Evolutionary conservation across 2,888 invertebrate species (phyloP).

Genomic region (Allacma fusca): DNA sequence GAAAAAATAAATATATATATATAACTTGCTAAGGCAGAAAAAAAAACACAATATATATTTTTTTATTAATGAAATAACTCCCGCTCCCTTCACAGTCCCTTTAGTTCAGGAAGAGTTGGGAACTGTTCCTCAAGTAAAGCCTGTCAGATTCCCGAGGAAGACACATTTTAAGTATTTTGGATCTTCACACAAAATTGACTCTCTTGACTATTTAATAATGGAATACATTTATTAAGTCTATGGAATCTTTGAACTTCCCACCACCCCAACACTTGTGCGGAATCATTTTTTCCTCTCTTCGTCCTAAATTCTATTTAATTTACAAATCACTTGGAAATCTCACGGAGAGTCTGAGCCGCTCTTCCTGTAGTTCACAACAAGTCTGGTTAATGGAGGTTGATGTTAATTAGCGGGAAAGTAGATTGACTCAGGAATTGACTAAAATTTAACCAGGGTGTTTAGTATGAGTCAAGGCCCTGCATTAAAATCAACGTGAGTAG

Average conservation of each 20-base stretch:
- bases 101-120: background rate
- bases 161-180: too few species aligned
- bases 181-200: too few species aligned
- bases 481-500: constrained; percentile 45
- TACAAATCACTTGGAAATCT: background rate
- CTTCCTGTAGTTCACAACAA: background rate
- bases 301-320: constrained; percentile 32
- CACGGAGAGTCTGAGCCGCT: background rate
- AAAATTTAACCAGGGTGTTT: constrained; percentile 22
- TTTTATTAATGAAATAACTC: background rate
- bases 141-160: too few species aligned
- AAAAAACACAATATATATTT: background rate
- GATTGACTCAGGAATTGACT: constrained; percentile 29
- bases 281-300: constrained; percentile 19
- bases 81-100: background rate
- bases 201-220: too few species aligned
- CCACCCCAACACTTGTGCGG: constrained; percentile 37
- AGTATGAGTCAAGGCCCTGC: constrained; percentile 46
- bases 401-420: constrained; percentile 25
- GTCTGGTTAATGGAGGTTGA: background rate
- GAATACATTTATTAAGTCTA: too few species aligned
- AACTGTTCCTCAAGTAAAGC: too few species aligned
- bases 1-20: background rate
- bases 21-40: background rate
- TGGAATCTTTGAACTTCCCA: constrained; percentile 39